Evolutionary conservation across 2,888 invertebrate genomes (phyloP), one percentile per base, ranked within the genome.

Genomic region (Epirrhoe tristata): DNA sequence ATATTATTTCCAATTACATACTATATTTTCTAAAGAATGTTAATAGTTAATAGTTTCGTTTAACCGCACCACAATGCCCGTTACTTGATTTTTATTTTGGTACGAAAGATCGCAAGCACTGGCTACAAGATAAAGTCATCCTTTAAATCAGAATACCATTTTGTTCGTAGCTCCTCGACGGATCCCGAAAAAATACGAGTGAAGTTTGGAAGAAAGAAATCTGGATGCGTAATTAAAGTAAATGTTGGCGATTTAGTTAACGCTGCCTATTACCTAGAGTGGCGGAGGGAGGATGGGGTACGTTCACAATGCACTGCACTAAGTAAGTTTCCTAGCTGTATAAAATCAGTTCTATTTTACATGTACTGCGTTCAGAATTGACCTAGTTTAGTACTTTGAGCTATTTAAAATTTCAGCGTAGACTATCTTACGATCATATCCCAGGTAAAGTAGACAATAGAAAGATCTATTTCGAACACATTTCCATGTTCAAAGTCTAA

Each of bases 191-290:
- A 81, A 77, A 77, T 76, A 74, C 70, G 72, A 65, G 68, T 68
- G 72, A 76, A 79, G 74, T 81, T 80, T 78, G 69, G 72, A 77
- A 74, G 78, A 80, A 83, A 83, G 83, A 82, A 78, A 80, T 84
- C 78, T 79, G 82, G 83, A 80, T 81, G 79, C 80, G 85, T 82
- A 86, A 87, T 87, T 87, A 87, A 86, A 84, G 81, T 74, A 81
- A 86, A 81, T 80, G 81, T 76, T 74, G 77, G 82, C 79, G 81
- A 86, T 87, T 87, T 84, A 82, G 76, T 77, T 81, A 87, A 87
- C 80, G 86, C 83, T 78, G 80, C 77, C 85, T 81, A 85, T 86
- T 84, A 74, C 69, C 67, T 70, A 86, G 80, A 80, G 74, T 71
- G 68, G 72, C 72, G 68, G 68, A 63, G 70, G 62, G 55, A 62